phyloP scores from a whole-genome alignment of 2,113 vertebrate genomes.

The Ovis canadensis region DNA sequence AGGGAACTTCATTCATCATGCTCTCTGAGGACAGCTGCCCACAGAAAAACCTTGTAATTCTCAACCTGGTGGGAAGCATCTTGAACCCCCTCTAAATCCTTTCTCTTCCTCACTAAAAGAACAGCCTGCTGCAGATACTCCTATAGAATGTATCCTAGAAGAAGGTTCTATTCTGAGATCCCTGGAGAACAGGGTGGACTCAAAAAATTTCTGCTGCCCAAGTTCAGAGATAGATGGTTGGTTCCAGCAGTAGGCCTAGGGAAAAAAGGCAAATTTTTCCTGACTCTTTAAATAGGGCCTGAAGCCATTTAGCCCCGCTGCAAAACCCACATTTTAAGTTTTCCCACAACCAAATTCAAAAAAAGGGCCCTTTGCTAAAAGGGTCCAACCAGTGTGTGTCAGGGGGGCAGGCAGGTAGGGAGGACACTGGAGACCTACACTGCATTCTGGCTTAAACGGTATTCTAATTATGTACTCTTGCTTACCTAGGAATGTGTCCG shows the following conservation, averaged over 20 bases:
- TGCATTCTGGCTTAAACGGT: neutral
- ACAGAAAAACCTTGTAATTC: slow-evolving; percentile 25
- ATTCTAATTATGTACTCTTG: slow-evolving; percentile 16
- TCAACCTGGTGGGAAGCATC: neutral
- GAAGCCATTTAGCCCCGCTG: neutral
- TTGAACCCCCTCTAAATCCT: neutral
- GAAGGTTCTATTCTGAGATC: slow-evolving; percentile 55
- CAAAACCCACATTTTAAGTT: neutral
- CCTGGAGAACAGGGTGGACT: neutral
- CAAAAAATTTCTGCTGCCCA: slow-evolving; percentile 24
- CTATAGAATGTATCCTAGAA: slow-evolving; percentile 49
- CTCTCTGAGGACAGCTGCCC: neutral
- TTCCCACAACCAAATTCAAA: neutral
- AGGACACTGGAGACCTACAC: neutral
- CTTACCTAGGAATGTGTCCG: slow-evolving; percentile 40
- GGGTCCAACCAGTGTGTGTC: neutral
- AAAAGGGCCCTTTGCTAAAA: neutral
- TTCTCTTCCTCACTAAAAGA: neutral
- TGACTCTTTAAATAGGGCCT: neutral
- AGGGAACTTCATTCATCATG: neutral
- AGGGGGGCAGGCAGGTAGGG: rapidly evolving
- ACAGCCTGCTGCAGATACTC: neutral
- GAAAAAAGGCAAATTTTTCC: neutral
- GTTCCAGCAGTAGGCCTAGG: neutral
- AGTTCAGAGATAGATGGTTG: neutral